These are phyloP conservation scores for Drosophila kurseongensis DNA, from an alignment of 1,140 invertebrate genomes.

Conservation along the genomic window DNA sequence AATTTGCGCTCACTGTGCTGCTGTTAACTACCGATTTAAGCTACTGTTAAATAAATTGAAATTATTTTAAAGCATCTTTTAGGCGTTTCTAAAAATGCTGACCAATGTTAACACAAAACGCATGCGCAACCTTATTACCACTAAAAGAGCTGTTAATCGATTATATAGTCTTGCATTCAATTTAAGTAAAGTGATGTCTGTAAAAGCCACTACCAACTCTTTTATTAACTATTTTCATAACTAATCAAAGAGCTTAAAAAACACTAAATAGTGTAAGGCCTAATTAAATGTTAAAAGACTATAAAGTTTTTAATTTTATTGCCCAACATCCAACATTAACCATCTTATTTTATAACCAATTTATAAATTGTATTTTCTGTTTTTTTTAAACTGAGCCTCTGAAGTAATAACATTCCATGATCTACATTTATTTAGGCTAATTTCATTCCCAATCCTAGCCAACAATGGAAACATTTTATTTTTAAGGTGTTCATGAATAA, in stretches of 20 bases:
- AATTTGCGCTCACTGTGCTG: not conserved
- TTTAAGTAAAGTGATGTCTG: not conserved
- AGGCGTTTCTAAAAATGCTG: slow-evolving; percentile 17
- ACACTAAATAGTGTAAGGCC: too few relatives aligned
- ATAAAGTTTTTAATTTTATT: too few relatives aligned
- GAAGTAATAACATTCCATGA: too few relatives aligned
- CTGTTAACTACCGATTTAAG: not conserved
- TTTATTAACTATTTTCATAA: too few relatives aligned
- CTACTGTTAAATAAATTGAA: not conserved
- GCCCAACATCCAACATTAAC: too few relatives aligned
- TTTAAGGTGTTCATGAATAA: slow-evolving; percentile 4
- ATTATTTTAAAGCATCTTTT: slow-evolving; percentile 34
- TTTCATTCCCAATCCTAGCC: not conserved
- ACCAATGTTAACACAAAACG: not conserved
- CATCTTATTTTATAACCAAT: too few relatives aligned
- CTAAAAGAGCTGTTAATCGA: slow-evolving; percentile 6
- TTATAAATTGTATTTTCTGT: too few relatives aligned
- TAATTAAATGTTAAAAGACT: too few relatives aligned
- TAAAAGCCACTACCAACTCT: too few relatives aligned
- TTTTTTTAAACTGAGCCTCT: too few relatives aligned
- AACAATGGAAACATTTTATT: slow-evolving; percentile 4
- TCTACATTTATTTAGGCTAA: too few relatives aligned
- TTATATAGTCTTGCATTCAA: not conserved
- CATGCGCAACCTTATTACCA: not conserved
- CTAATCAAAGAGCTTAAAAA: too few relatives aligned